Base-by-base conservation (phyloP, 1,140 invertebrate genomes). In the Heterodera schachtii region DNA sequence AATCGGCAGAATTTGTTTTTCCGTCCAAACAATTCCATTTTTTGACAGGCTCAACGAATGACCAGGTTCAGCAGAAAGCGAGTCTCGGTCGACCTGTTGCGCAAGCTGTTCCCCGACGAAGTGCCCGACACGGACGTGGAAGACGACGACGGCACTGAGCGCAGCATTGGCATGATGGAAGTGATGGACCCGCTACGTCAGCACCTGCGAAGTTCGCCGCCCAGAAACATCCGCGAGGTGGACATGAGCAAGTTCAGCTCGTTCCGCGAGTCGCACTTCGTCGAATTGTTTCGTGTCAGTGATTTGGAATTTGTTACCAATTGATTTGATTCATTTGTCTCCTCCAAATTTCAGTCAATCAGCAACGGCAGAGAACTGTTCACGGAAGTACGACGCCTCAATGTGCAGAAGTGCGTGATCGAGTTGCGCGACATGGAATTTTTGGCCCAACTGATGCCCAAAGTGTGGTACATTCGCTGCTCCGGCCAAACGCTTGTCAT, bases 401-500 rank as follows among this genome's bases (percentile, higher is more conserved):
- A 78, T 46, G 77, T 78, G 57, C 64, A 49, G 44, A 70, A 70
- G 49, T 78, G 77, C 46, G 77, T 78, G 21, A 70, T 78, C 9
- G 77, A 78, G 66, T 31, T 70, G 47, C 66, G 66, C 11, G 77
- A 78, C 77, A 66, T 78, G 44, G 77, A 52, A 11, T 78, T 78
- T 70, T 64, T 78, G 47, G 77, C 77, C 43, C 77, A 78, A 47
- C 44, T 78, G 70, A 78, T 78, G 77, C 77, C 77, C 1, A 78
- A 78, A 46, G 77, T 78, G 44, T 78, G 77, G 77, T 21, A 64
- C 5, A 70, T 78, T 13, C 77, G 77, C 60, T 78, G 77, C 44
- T 71, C 60, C 3, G 64, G 43, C 0, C 77, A 78, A 78, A 47
- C 77, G 21, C 77, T 78, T 31, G 64, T 78, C 31, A 41, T 78